These are phyloP conservation scores for Nemapogon koenigi DNA, from an alignment of 2,888 invertebrate genomes.

Conservation along the genomic window DNA sequence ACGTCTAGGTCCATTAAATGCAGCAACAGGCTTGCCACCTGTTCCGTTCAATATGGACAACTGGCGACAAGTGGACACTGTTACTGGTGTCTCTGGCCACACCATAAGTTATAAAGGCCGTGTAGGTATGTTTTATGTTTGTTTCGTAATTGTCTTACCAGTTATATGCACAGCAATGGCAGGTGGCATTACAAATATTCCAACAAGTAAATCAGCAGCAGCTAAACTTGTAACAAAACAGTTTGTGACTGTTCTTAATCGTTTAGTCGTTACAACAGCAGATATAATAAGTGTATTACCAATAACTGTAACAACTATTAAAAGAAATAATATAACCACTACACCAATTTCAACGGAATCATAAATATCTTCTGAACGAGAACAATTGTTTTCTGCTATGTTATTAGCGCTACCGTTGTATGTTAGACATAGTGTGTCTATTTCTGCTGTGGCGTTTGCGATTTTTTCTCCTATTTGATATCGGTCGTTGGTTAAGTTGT, in stretches of 20 bases:
- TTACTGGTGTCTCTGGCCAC: too few relatives aligned
- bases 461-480: conserved; percentile 30
- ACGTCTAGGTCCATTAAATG: too few relatives aligned
- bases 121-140: too few relatives aligned
- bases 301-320: conserved; percentile 77
- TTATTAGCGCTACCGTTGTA: conserved; percentile 18
- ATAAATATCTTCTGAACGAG: conserved; percentile 25
- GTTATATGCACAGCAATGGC: conserved; percentile 88
- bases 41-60: too few relatives aligned
- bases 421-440: conserved; percentile 18
- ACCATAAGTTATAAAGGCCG: too few relatives aligned
- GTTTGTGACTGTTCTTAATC: conserved; percentile 91
- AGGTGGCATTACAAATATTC: conserved; percentile 93
- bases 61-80: too few relatives aligned
- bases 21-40: too few relatives aligned
- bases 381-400: conserved; percentile 17
- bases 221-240: conserved; percentile 95
- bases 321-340: conserved; percentile 67
- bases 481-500: conserved; percentile 29
- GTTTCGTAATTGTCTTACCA: conserved; percentile 61
- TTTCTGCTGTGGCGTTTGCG: conserved; percentile 19
- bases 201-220: conserved; percentile 91
- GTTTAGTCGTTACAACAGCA: conserved; percentile 85
- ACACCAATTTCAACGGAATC: conserved; percentile 64
- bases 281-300: conserved; percentile 91